Evolutionary conservation across 2,888 invertebrate species (phyloP).

Genomic region (Phytoseiulus persimilis): DNA sequence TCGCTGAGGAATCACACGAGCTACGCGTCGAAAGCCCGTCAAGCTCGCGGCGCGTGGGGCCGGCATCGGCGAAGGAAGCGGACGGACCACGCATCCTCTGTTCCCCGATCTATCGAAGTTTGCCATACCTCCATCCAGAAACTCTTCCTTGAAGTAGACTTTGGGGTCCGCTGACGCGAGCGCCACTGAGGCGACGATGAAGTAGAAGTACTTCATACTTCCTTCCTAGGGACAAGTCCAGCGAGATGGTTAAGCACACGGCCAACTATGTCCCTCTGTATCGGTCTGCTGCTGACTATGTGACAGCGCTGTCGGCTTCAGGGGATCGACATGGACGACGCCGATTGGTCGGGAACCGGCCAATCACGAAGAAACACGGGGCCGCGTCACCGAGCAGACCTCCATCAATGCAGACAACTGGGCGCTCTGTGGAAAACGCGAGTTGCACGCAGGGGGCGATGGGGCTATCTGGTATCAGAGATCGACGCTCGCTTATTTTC

Average conservation of each 20-base stretch:
- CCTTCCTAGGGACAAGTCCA: neutral
- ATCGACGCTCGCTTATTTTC: too few relatives aligned
- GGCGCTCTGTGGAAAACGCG: neutral
- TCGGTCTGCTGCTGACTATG: neutral
- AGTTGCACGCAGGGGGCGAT: neutral
- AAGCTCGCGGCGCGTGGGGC: neutral
- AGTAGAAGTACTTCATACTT: neutral
- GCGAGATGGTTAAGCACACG: neutral
- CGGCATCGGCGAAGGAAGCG: neutral
- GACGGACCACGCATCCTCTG: neutral
- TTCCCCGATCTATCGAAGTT: neutral
- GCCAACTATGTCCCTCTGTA: neutral
- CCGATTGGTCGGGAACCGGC: neutral
- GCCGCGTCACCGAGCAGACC: conserved; percentile 9
- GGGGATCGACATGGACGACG: conserved; percentile 20
- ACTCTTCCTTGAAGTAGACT: neutral
- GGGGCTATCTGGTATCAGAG: neutral
- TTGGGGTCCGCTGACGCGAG: neutral
- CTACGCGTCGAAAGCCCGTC: neutral
- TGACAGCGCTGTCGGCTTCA: conserved; percentile 6
- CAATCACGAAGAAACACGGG: conserved; percentile 18
- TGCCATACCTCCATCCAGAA: neutral
- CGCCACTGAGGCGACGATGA: neutral
- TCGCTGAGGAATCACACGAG: neutral
- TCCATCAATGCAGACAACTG: neutral